phyloP scores from a whole-genome alignment of 2,888 invertebrate species.

The Epistrophe eligans region DNA sequence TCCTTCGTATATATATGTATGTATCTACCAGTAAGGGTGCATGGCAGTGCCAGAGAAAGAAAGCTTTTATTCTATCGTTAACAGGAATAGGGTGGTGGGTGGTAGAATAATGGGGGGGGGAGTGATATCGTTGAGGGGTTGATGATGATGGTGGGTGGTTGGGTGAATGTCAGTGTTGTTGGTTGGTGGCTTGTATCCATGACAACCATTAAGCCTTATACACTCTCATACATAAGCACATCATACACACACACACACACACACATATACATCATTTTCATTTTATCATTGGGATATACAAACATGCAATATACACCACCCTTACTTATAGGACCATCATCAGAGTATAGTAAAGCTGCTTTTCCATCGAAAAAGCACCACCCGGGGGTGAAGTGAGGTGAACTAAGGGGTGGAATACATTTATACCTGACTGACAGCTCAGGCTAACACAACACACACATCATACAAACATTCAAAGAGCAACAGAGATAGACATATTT shows the following conservation, averaged over 20 bases:
- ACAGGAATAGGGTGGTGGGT: slow-evolving; percentile 39
- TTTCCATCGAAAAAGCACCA: slow-evolving; percentile 55
- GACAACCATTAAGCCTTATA: slow-evolving; percentile 66
- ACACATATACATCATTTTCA: slow-evolving; percentile 33
- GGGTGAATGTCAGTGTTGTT: slow-evolving; percentile 65
- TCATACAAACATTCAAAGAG: slow-evolving; percentile 8
- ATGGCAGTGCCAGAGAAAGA: slow-evolving; percentile 62
- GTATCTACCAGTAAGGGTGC: slow-evolving; percentile 31
- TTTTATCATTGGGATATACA: slow-evolving; percentile 49
- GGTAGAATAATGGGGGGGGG: slow-evolving; percentile 27
- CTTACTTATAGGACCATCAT: slow-evolving; percentile 24
- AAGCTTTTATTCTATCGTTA: slow-evolving; percentile 72
- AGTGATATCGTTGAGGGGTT: neutral
- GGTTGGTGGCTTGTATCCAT: slow-evolving; percentile 71
- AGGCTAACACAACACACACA: slow-evolving; percentile 10
- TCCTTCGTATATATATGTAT: slow-evolving; percentile 27
- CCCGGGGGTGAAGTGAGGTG: neutral
- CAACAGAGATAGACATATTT: slow-evolving; percentile 35
- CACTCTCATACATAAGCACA: slow-evolving; percentile 27
- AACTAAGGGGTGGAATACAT: slow-evolving; percentile 62
- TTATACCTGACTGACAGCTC: slow-evolving; percentile 57
- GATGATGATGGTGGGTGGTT: slow-evolving; percentile 12
- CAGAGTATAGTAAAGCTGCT: slow-evolving; percentile 65
- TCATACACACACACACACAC: slow-evolving; percentile 52
- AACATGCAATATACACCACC: slow-evolving; percentile 59